phyloP scores from a whole-genome alignment of 2,888 invertebrate species.

The Thyatira batis region DNA sequence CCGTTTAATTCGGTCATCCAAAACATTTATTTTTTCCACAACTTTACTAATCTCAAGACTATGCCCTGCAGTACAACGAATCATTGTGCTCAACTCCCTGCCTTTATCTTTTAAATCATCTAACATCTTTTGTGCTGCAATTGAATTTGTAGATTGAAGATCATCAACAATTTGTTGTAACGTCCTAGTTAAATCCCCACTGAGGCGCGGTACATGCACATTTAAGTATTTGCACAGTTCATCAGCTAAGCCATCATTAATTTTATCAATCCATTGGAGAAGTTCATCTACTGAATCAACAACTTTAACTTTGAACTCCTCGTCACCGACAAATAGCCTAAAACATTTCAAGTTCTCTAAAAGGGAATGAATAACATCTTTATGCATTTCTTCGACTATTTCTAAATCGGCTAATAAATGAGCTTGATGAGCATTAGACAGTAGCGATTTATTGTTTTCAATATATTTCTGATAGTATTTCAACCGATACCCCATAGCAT shows the following conservation, averaged over 20 bases:
- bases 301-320: conserved; percentile 52
- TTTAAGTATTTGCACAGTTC: conserved; percentile 56
- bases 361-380: conserved; percentile 47
- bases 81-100: conserved; percentile 53
- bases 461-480: conserved; percentile 63
- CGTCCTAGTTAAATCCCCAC: conserved; percentile 57
- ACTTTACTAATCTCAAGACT: conserved; percentile 65
- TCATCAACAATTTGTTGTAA: conserved; percentile 65
- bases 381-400: conserved; percentile 73
- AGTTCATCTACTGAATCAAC: conserved; percentile 50
- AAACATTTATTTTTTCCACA: conserved; percentile 54
- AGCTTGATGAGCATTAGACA: conserved; percentile 47
- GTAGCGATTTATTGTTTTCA: conserved; percentile 39
- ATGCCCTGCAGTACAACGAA: conserved; percentile 54
- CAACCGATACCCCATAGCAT: conserved; percentile 53
- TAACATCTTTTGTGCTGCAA: conserved; percentile 43
- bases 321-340: conserved; percentile 39
- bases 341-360: conserved; percentile 58
- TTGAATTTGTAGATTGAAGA: conserved; percentile 39
- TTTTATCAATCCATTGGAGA: conserved; percentile 66
- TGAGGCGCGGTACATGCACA: conserved; percentile 47
- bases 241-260: conserved; percentile 57
- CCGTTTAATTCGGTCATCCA: conserved; percentile 59
- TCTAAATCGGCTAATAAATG: conserved; percentile 61
- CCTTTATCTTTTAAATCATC: conserved; percentile 55